Percentiles rank a stretch among this genome's conserved stretches.
These are phyloP conservation scores for Synergus umbraculus DNA, from an alignment of 2,888 invertebrate species.

Conservation along the genomic window DNA sequence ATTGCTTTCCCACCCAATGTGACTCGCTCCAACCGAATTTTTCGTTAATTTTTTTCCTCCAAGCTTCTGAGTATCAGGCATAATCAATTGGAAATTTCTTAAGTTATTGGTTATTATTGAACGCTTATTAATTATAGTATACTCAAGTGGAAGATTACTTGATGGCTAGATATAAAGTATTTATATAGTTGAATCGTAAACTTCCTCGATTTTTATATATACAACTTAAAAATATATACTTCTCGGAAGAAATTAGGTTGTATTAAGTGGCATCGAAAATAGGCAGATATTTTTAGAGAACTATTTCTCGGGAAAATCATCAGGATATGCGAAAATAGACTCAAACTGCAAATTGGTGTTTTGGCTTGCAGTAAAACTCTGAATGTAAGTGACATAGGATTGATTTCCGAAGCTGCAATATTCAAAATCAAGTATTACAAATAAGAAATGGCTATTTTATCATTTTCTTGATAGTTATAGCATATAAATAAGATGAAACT, in stretches of 20 bases:
- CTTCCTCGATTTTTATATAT: constrained; percentile 4
- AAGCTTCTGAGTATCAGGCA: neutral
- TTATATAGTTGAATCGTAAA: neutral
- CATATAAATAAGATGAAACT: neutral
- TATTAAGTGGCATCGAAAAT: neutral
- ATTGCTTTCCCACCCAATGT: neutral
- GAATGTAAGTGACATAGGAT: neutral
- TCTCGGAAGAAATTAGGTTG: neutral
- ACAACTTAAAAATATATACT: neutral
- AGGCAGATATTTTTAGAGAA: neutral
- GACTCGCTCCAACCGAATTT: neutral
- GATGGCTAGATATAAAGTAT: neutral
- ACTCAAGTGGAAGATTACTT: constrained; percentile 48
- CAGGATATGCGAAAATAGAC: constrained; percentile 1
- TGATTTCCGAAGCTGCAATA: neutral
- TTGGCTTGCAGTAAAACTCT: neutral
- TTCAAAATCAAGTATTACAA: neutral
- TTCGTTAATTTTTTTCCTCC: neutral
- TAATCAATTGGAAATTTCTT: too few relatives aligned
- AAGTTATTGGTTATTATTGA: too few relatives aligned
- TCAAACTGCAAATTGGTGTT: neutral
- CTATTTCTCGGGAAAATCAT: neutral
- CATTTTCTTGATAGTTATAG: neutral
- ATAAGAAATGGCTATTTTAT: neutral
- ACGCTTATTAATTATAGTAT: constrained; percentile 46